Conservation (phyloP, 2,797 vertebrate species). For the Pagetopsis macropterus region DNA sequence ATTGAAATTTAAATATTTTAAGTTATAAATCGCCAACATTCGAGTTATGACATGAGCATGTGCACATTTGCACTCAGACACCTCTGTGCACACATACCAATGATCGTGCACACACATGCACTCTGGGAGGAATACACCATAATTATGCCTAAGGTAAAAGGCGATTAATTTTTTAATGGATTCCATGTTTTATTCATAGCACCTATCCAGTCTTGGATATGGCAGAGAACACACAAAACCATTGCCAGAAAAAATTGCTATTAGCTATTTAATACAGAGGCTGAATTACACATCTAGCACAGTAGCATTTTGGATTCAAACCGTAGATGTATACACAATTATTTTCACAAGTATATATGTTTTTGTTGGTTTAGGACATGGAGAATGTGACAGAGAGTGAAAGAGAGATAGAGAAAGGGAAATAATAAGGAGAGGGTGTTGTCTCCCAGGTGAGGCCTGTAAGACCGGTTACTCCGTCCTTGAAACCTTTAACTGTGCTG, state of each 20-base stretch:
- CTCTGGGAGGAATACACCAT: conserved; percentile 72
- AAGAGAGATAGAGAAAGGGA: conserved; percentile 26
- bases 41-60: conserved; percentile 28
- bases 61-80: conserved; percentile 20
- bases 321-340: conserved; percentile 25
- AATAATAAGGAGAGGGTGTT: conserved; percentile 52
- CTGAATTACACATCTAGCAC: conserved; percentile 36
- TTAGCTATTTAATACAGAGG: conserved; percentile 48
- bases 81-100: conserved; percentile 16
- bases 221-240: conserved; percentile 55
- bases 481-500: conserved; percentile 58
- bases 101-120: conserved; percentile 33
- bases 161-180: conserved; percentile 85
- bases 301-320: conserved; percentile 20
- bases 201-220: conserved; percentile 72
- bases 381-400: conserved; percentile 27
- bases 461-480: conserved; percentile 70
- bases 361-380: conserved; percentile 15
- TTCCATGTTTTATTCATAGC: conserved; percentile 85
- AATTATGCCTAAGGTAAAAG: conserved; percentile 83
- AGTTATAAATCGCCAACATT: conserved; percentile 23
- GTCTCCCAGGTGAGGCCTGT: conserved; percentile 58
- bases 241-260: conserved; percentile 50
- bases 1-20: conserved; percentile 19
- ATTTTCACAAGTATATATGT: conserved; percentile 29